Base-by-base conservation (phyloP, 2,797 vertebrate species). In the Pyrocephalus nanus region DNA sequence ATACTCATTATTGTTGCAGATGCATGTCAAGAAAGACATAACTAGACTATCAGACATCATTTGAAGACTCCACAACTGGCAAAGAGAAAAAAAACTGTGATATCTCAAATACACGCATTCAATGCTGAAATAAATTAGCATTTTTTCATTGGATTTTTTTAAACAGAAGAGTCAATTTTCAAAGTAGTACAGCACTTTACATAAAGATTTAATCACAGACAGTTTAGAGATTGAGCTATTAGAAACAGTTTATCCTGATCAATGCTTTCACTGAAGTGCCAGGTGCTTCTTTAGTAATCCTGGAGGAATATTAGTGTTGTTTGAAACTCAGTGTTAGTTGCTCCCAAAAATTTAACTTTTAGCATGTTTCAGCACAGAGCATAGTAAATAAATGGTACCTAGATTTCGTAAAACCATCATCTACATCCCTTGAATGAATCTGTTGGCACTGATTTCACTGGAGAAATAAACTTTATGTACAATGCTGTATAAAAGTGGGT, bases 241-340 rank as follows among this genome's bases (percentile, higher is more conserved):
- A 86, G 47, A 69, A 94, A 88, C n/a, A 38, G 51, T 86, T 94
- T 78, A 88, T 81, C 66, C 72, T 93, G 78, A 91, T 95, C 92
- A 82, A 71, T 79, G 71, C 26, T 60, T 78, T 93, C 86, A 79
- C 54, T 92, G 84, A 93, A 96, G 88, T 95, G 88, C 69, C 93
- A 94, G 83, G 81, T 94, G 86, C 34, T 75, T 78, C 86, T 94
- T 90, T 76, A 86, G 74, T 60, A 75, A 92, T 85, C 23, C 64
- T 66, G 18, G 36, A 66, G n/a, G 76, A 90, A 72, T 53, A 89
- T 57, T 67, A 80, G 34, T 16, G n/a, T 50, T 2, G 6, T 65
- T 81, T 73, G 74, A 89, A 93, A 79, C 45, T 71, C 73, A 72
- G 22, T 66, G 20, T 55, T 90, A 79, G 36, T 18, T 81, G 66